Base-by-base conservation (phyloP, 1,140 invertebrate genomes). In the Drosophila orosa region DNA sequence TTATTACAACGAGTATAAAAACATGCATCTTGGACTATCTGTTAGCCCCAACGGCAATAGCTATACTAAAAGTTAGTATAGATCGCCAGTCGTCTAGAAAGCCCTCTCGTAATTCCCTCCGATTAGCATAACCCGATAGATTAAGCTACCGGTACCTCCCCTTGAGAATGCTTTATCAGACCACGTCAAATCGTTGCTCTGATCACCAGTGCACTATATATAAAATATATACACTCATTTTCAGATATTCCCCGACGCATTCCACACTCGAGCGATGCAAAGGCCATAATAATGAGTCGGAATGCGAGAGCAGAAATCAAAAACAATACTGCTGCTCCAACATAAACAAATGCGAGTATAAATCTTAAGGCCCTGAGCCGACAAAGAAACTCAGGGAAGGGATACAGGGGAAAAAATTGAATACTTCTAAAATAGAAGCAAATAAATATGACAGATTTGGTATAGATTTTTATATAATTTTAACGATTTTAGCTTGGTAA, bases 291-390 rank as follows among this genome's bases (percentile, higher is more conserved):
- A 80, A 85, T 85, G 74, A 81, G 62, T 54, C 67, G 77, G 59
- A 57, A 74, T 74, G 52, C 61, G 48, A n/a, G 24, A 54, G 42
- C 47, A 63, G 54, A 48, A 67, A 66, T 84, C 55, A 83, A 73
- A 47, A 65, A 52, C 29, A 58, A 59, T 74, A 66, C 63, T 58
- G 55, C 48, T 60, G 33, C 35, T 66, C 61, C 78, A 82, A 78
- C 69, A 82, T 87, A 87, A 86, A 86, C 82, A 86, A 86, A 87
- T 86, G 71, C 52, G 52, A 81, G 71, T 80, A 81, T 66, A 86
- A 78, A 80, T 85, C 66, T 68, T 33, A 22, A 19, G 37, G 25
- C 79, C 37, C 54, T 27, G 56, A 66, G 71, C 62, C 45, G 75
- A 57, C 82, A 60, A 61, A 55, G 22, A 15, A 37, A 35, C 52